Conservation (phyloP, 1,140 invertebrate species). For the Leptopilina clavipes region DNA sequence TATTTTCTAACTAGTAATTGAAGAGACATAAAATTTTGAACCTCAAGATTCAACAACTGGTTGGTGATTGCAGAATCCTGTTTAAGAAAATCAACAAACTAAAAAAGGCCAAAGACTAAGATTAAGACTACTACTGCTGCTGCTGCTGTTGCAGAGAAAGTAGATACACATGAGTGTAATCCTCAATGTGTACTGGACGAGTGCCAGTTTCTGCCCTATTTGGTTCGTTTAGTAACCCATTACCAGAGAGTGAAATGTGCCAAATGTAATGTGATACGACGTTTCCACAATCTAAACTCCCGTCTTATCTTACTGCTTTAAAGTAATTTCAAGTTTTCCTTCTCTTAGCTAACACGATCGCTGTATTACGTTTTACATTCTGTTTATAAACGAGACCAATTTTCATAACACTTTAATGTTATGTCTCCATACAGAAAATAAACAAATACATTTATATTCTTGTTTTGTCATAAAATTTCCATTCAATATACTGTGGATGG, state of each 20-base stretch:
- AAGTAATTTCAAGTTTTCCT: conserved; percentile 1
- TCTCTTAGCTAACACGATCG: not conserved
- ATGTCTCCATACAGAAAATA: not conserved
- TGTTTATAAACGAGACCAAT: not conserved
- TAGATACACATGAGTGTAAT: conserved; percentile 31
- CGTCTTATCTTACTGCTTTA: conserved; percentile 18
- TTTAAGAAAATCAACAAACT: too few relatives aligned
- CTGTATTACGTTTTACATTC: not conserved
- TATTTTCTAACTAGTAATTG: too few relatives aligned
- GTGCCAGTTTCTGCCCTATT: conserved; percentile 42
- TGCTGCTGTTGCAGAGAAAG: not conserved
- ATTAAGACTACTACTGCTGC: not conserved
- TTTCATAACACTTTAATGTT: not conserved
- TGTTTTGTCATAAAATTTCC: too few relatives aligned
- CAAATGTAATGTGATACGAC: conserved; percentile 45
- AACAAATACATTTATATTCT: not conserved
- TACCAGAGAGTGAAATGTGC: conserved; percentile 28
- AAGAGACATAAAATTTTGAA: too few relatives aligned
- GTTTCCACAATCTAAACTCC: conserved; percentile 39
- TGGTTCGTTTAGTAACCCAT: conserved; percentile 46
- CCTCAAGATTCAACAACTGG: too few relatives aligned
- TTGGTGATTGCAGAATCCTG: too few relatives aligned
- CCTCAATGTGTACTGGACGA: conserved; percentile 37
- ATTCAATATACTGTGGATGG: too few relatives aligned
- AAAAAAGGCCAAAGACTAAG: not conserved